Conservation (phyloP, 2,888 invertebrate genomes). For the Apoda limacodes region DNA sequence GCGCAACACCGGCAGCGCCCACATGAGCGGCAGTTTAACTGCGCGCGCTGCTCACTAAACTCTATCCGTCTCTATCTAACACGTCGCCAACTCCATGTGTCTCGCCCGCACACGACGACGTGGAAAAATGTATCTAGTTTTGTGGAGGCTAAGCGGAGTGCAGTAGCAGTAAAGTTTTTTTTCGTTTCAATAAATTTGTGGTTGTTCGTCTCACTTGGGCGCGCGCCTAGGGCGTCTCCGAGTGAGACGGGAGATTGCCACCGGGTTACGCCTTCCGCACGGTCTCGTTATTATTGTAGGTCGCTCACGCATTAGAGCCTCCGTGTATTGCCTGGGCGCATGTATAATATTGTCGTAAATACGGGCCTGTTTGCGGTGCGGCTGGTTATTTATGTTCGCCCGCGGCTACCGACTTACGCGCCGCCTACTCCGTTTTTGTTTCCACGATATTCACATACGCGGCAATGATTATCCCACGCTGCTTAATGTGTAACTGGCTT, state of each 20-base stretch:
- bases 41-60: conserved; percentile 35
- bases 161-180: conserved; percentile 58
- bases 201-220: conserved; percentile 64
- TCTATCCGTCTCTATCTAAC: conserved; percentile 37
- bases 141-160: conserved; percentile 66
- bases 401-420: conserved; percentile 56
- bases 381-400: conserved; percentile 55
- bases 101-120: conserved; percentile 47
- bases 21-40: conserved; percentile 61
- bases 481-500: no score
- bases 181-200: conserved; percentile 69
- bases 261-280: conserved; percentile 69
- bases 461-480: no score
- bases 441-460: no score
- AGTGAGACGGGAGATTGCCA: conserved; percentile 59
- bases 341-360: conserved; percentile 60
- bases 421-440: conserved; percentile 33
- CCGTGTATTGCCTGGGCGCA: conserved; percentile 44
- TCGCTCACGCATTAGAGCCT: conserved; percentile 61
- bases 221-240: conserved; percentile 56
- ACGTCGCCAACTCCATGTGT: conserved; percentile 14
- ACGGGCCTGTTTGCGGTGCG: conserved; percentile 47
- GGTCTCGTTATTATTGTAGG: conserved; percentile 66
- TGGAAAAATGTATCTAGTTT: conserved; percentile 70
- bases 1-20: conserved; percentile 70